Base-by-base conservation (phyloP, 2,113 vertebrate species). In the Ammodytes marinus region DNA sequence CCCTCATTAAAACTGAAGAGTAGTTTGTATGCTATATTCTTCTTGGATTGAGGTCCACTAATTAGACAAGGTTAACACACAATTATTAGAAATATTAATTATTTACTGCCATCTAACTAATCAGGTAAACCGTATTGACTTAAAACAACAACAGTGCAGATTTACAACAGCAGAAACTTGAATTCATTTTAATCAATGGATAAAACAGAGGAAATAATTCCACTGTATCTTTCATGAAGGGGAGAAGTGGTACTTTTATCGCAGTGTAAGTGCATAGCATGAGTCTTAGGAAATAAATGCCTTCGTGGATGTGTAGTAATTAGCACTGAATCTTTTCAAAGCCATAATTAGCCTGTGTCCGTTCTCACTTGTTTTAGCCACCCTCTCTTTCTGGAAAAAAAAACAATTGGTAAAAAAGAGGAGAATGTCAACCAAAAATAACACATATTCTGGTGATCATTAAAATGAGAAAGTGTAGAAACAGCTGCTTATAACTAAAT, bases 401-500 rank as follows among this genome's bases (percentile, higher is more conserved):
- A 64, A 52, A 54, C 12, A 7, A 3, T 35, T 55, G 3, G 8
- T 42, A 74, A 67, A 76, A 74, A 78, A 64, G 57, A 81, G 13
- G 15, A 77, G 60, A 69, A 70, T 35, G 19, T 53, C 55, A 64
- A 85, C 70, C 77, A 76, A 83, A 93, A 89, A 86, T 83, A 89
- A 82, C 59, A 83, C 42, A 69, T 83, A 14, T 75, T 81, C 71
- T 80, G 84, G 69, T 83, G 85, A 91, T 92, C 88, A 90, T 93
- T 90, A 89, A 91, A 92, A 91, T 55, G 67, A 79, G 68, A 64
- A 78, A 57, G 80, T 72, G 58, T 55, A 86, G 61, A 75, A 93
- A 92, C 92, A 93, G 89, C 91, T 93, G 92, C 86, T 87, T 79
- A 84, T 76, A 89, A 86, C 82, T 83, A 92, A 92, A 91, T 88